Conservation (phyloP, 1,140 invertebrate species). For the Zaprionus ornatus region DNA sequence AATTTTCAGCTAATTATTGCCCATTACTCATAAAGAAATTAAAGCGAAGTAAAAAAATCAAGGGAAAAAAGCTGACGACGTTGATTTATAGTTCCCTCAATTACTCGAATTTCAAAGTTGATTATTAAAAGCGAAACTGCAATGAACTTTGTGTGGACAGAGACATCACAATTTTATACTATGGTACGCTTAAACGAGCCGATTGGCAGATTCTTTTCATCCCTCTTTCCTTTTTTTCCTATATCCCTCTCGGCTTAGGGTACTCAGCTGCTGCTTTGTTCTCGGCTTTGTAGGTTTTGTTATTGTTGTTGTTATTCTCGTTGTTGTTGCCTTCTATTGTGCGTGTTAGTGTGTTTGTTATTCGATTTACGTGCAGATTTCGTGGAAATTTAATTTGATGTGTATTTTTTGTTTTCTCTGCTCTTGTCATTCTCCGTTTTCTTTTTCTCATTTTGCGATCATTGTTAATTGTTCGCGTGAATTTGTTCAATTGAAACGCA, state of each 20-base stretch:
- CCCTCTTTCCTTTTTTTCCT: background rate
- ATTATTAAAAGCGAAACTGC: background rate
- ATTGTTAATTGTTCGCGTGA: conserved; percentile 83
- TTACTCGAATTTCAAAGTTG: conserved; percentile 13
- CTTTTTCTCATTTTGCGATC: conserved; percentile 41
- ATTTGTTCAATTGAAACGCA: conserved; percentile 82
- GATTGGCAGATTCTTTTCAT: background rate
- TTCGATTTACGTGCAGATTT: conserved; percentile 51
- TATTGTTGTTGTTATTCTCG: conserved; percentile 27
- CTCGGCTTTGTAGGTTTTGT: conserved; percentile 17
- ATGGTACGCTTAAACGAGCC: background rate
- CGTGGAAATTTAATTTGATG: conserved; percentile 53
- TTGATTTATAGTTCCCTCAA: conserved; percentile 19
- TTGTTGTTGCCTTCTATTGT: conserved; percentile 33
- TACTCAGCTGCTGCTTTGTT: conserved; percentile 7
- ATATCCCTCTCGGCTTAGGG: background rate
- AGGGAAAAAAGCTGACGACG: conserved; percentile 14
- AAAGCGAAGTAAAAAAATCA: conserved; percentile 14
- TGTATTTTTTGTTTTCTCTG: conserved; percentile 14
- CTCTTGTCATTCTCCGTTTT: conserved; percentile 49
- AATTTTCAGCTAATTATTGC: conserved; percentile 34
- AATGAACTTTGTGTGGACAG: background rate
- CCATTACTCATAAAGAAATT: conserved; percentile 26
- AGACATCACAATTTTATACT: background rate
- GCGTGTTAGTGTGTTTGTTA: conserved; percentile 36